Base-by-base conservation (phyloP, 2,888 invertebrate species). In the Phengaris arion region DNA sequence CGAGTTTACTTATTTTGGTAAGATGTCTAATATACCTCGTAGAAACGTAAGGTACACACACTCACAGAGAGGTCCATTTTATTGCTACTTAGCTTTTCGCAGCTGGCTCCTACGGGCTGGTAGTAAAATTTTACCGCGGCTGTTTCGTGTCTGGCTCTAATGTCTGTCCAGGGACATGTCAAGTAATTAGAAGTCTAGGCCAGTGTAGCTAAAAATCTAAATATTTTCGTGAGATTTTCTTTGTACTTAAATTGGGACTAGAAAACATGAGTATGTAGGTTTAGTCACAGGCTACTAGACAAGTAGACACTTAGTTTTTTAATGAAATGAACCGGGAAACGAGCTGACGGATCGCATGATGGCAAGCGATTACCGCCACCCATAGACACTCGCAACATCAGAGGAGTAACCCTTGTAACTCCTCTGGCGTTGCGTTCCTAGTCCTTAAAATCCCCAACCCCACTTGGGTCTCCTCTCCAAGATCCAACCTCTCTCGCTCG, bases 51-150 rank as follows among this genome's bases (percentile, higher is more conserved):
- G 6, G 35, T 22, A 64, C 64, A 64, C 35, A 64, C 64, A 64
- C 35, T 64, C 10, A 45, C 12, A 12, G 6, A 12, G 9, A 64
- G 35, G 35, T 64, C 64, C 35, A 6, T 35, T 35, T 64, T 64
- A 64, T 52, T 35, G 35, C 9, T 59, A 59, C 15, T 59, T 57
- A 10, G 59, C 4, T 13, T 45, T 12, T 64, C 64, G 35, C 64
- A 64, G 64, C 64, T 64, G 64, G 22, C 35, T 22, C 59, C 59
- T 5, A 10, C 54, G 54, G 48, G 15, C 22, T 59, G 64, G 64
- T 35, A 64, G 64, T 64, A 64, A 64, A 64, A 45, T 45, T 64
- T 64, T 35, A 64, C 64, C 64, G 64, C 10, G 35, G 35, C 35
- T 55, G 55, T 55, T 52, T 52, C 52, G 48, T 59, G 64, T 64